phyloP scores from a whole-genome alignment of 2,113 vertebrate genomes.

The Puntigrus tetrazona region DNA sequence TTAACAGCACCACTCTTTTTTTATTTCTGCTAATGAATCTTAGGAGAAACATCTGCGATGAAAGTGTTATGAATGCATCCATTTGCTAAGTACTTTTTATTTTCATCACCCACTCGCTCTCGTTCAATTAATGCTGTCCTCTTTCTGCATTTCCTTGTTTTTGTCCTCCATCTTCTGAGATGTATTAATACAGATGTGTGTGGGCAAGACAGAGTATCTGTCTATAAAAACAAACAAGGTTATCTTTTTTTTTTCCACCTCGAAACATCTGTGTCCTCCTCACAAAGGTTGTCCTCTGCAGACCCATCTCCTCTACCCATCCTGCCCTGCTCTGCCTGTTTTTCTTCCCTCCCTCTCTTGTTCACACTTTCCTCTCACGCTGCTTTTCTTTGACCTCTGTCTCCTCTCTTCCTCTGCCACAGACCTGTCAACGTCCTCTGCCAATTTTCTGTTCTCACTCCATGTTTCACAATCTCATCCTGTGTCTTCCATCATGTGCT shows the following conservation, averaged over 20 bases:
- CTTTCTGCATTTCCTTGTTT: neutral
- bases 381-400: conserved; percentile 12
- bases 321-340: neutral
- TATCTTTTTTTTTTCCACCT: neutral
- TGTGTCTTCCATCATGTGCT: neutral
- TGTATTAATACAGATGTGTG: neutral
- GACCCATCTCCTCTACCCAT: neutral
- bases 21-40: neutral
- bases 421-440: neutral
- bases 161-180: conserved; percentile 10
- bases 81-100: neutral
- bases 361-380: conserved; percentile 6
- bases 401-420: conserved; percentile 21
- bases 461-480: neutral
- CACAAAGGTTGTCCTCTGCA: conserved; percentile 20
- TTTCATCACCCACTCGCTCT: neutral
- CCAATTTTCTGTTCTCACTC: neutral
- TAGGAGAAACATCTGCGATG: neutral
- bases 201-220: neutral
- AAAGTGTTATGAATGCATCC: neutral
- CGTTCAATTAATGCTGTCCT: neutral
- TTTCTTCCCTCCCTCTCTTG: neutral
- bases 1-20: neutral
- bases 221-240: conserved; percentile 13
- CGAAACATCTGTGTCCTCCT: conserved; percentile 7